Percentiles rank a stretch among this genome's conserved stretches.
Conservation (phyloP, 2,797 vertebrate genomes). For the Pogonophryne albipinna region DNA sequence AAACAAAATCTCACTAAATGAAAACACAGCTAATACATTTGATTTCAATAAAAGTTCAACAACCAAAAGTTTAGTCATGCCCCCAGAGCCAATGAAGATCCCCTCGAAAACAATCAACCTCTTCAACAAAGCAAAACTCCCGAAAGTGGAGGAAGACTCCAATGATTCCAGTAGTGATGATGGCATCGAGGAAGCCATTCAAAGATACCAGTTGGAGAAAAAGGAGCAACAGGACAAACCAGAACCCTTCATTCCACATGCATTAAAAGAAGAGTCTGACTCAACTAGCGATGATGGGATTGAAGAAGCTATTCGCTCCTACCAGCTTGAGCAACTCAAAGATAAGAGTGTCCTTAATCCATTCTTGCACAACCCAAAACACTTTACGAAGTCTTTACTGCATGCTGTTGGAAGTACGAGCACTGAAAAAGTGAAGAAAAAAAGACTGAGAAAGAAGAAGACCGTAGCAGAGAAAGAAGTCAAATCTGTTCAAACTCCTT, state of each 20-base stretch:
- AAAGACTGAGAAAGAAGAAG: conserved; percentile 83
- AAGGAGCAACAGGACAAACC: conserved; percentile 72
- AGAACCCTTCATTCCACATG: conserved; percentile 38
- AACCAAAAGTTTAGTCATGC: conserved; percentile 40
- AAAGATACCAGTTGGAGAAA: conserved; percentile 92
- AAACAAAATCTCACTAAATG: conserved; percentile 73
- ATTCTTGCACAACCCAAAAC: conserved; percentile 56
- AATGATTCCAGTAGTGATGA: conserved; percentile 95
- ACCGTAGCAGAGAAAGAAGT: conserved; percentile 61
- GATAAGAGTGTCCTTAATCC: conserved; percentile 71
- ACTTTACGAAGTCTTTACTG: conserved; percentile 44
- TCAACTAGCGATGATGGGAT: conserved; percentile 97
- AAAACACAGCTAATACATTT: conserved; percentile 59
- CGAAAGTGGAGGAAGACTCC: conserved; percentile 63
- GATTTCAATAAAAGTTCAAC: conserved; percentile 54
- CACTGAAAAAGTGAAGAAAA: conserved; percentile 72
- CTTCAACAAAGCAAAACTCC: conserved; percentile 54
- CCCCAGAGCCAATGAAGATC: conserved; percentile 54
- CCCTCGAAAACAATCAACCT: conserved; percentile 49
- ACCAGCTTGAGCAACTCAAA: conserved; percentile 92
- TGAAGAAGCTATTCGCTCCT: conserved; percentile 94
- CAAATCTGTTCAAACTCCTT: conserved; percentile 54
- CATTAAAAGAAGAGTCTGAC: conserved; percentile 80
- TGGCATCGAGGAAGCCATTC: conserved; percentile 97
- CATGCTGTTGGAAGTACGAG: conserved; percentile 61